phyloP scores from a whole-genome alignment of 2,113 vertebrate genomes.

The Bubo bubo region DNA sequence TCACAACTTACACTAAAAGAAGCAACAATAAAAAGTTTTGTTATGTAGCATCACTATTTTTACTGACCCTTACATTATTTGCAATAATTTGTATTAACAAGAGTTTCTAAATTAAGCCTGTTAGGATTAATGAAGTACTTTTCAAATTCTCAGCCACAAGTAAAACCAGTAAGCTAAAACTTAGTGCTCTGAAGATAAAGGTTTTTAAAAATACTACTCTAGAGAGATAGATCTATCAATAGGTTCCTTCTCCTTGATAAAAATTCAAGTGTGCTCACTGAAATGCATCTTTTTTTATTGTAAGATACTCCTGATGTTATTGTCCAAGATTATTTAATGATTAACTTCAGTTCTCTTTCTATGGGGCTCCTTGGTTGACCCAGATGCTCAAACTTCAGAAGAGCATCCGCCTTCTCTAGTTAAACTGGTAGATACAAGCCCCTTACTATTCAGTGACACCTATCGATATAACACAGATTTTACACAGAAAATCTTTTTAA shows the following conservation, averaged over 20 bases:
- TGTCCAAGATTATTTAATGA: background rate
- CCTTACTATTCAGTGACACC: background rate
- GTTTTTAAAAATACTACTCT: background rate
- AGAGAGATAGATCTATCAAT: background rate
- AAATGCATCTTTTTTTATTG: background rate
- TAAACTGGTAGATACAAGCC: background rate
- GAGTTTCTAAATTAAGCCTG: background rate
- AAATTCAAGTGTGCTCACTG: background rate
- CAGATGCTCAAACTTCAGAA: background rate
- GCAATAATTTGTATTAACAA: background rate
- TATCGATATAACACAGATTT: background rate
- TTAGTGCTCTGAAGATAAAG: background rate
- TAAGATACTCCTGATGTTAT: background rate
- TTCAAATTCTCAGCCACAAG: background rate
- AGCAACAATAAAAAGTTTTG: conserved; percentile 23
- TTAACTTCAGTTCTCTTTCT: background rate
- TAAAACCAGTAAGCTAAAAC: background rate
- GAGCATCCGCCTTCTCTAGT: background rate
- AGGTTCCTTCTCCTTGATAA: background rate
- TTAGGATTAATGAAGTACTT: background rate
- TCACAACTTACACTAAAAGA: conserved; percentile 77
- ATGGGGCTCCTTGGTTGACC: background rate
- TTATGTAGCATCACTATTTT: background rate
- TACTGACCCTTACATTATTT: background rate
- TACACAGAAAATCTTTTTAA: background rate